Evolutionary conservation across 1,140 invertebrate species (phyloP), one percentile per base, ranked within the genome.

Genomic region (Drosophila murphyi): DNA sequence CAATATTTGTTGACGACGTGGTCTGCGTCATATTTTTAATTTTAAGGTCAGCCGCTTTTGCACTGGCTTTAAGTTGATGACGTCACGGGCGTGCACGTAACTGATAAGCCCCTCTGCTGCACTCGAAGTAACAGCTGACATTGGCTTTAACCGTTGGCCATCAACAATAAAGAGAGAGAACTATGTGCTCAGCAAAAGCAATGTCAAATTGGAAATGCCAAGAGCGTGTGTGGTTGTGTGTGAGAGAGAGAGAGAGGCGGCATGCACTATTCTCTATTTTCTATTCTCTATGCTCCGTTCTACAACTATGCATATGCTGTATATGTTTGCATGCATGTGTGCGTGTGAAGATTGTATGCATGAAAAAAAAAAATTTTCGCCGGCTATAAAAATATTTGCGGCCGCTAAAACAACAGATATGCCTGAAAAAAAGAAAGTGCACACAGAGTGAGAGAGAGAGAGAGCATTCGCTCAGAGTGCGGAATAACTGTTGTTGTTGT

Each of bases 61-160:
- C 52, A 54, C 34, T 2, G n/a, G 3, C 35, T 69, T 35, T 61
- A 8, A 70, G 43, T 12, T 43, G 68, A 50, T 83, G 81, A 80
- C 81, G 81, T 85, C 80, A 83, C 68, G 54, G 37, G 57, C 41
- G 2, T 64, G 51, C 64, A 76, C 68, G 63, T 65, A 76, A 56
- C 50, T 45, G 72, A 70, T 74, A 74, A 74, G 72, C 72, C 72
- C 65, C 69, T 68, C 39, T 35, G 63, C 51, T 70, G 65, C 65
- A 74, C 37, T 70, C 51, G 29, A 56, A 8, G 65, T 34, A 69
- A 61, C 72, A 70, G 72, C 72, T 74, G 72, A 29, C 51, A 20
- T 12, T 74, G 72, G 34, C 51, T 31, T 12, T 39, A 63, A 54
- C 57, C 48, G 50, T 34, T 51, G 47, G 48, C 67, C 67, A 61